Percentiles rank a stretch among this genome's conserved stretches.
phyloP scores from a whole-genome alignment of 2,797 vertebrate species.

The Schizopygopsis malacanthus region DNA sequence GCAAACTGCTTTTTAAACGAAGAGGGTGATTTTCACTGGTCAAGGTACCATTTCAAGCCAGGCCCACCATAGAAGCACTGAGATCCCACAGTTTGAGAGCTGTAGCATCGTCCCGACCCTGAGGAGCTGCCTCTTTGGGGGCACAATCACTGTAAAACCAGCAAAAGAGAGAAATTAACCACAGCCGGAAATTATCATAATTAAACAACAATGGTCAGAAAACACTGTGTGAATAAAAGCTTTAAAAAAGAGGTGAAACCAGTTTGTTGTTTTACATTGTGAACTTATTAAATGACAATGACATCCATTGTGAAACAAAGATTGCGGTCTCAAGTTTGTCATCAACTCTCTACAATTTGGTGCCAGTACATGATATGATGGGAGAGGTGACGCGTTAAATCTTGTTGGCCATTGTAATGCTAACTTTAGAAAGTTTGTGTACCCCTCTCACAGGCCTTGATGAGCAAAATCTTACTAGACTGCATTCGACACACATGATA shows the following conservation, averaged over 20 bases:
- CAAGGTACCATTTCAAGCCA: slow-evolving; percentile 62
- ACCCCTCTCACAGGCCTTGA: background rate
- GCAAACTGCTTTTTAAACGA: background rate
- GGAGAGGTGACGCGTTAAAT: background rate
- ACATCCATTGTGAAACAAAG: background rate
- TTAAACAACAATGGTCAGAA: background rate
- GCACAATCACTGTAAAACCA: slow-evolving; percentile 73
- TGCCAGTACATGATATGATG: background rate
- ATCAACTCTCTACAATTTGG: background rate
- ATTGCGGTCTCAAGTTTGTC: background rate
- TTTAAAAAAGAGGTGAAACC: background rate
- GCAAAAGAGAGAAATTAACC: background rate
- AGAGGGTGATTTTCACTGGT: background rate
- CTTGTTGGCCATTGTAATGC: background rate
- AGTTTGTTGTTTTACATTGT: background rate
- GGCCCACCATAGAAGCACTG: slow-evolving; percentile 76
- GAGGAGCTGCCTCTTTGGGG: slow-evolving; percentile 68
- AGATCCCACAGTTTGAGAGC: slow-evolving; percentile 79
- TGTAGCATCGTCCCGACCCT: slow-evolving; percentile 70
- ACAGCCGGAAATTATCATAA: background rate
- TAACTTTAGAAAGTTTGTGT: slow-evolving; percentile 1
- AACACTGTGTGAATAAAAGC: background rate
- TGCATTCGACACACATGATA: background rate
- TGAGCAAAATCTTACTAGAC: background rate
- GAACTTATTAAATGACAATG: background rate